Conservation (phyloP, 92 coral and sea anemone genomes). For the Ricordea florida region DNA sequence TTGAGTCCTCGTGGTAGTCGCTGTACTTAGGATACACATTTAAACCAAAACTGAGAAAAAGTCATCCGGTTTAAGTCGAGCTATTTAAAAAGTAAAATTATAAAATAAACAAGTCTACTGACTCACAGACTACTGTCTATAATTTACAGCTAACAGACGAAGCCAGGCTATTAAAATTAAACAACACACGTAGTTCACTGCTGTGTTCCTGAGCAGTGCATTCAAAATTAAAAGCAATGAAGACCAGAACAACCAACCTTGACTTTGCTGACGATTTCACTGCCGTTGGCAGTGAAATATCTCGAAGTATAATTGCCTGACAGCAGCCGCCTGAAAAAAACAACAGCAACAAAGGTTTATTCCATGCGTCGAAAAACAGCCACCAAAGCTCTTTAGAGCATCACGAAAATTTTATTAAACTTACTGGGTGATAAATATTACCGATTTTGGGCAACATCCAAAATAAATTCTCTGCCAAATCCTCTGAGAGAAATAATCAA, state of each 20-base stretch:
- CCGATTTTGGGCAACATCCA: slow-evolving; percentile 69
- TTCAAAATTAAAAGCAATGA: background rate
- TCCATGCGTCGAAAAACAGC: background rate
- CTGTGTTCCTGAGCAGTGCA: too few species aligned
- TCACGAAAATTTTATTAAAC: background rate
- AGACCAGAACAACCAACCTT: slow-evolving; percentile 30
- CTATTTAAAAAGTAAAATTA: too few species aligned
- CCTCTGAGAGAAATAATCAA: slow-evolving; percentile 52
- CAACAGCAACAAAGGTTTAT: background rate
- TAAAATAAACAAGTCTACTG: too few species aligned
- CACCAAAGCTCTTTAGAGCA: background rate
- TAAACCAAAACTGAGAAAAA: too few species aligned
- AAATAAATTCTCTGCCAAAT: slow-evolving; percentile 48
- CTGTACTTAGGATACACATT: too few species aligned
- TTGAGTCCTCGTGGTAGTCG: too few species aligned
- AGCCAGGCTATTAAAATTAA: too few species aligned
- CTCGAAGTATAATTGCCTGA: slow-evolving; percentile 34
- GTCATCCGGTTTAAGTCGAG: too few species aligned
- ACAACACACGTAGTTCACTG: too few species aligned
- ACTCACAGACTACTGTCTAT: too few species aligned
- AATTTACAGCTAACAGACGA: too few species aligned
- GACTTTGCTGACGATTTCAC: slow-evolving; percentile 1
- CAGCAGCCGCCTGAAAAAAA: slow-evolving; percentile 2
- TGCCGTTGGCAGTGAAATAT: slow-evolving; percentile 16
- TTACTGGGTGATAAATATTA: background rate